Conservation (phyloP, 2,888 invertebrate species). For the Papilio demoleus region DNA sequence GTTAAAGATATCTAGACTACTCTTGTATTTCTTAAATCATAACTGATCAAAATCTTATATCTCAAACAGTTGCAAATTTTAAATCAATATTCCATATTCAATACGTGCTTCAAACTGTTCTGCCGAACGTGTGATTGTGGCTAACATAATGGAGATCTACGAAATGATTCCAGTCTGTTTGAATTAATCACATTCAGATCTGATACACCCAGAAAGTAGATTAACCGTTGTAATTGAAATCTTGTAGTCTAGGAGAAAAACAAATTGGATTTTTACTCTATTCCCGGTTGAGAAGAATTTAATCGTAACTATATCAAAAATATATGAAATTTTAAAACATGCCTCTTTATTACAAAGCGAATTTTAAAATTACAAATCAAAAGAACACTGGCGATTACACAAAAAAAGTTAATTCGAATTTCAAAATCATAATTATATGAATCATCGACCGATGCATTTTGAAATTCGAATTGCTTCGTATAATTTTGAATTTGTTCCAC, state of each 20-base stretch:
- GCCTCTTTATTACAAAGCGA: no score
- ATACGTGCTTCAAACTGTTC: conserved; percentile 20
- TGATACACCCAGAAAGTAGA: not conserved
- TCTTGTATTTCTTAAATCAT: no score
- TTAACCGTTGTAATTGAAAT: not conserved
- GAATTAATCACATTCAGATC: conserved; percentile 12
- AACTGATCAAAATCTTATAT: not conserved
- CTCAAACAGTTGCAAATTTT: conserved; percentile 8
- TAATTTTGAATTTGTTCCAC: not conserved
- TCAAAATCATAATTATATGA: not conserved
- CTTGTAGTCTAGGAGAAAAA: not conserved
- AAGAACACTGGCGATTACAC: no score
- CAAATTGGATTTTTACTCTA: no score
- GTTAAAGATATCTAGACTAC: no score
- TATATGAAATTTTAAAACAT: no score
- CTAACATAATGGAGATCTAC: not conserved
- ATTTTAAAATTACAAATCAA: no score
- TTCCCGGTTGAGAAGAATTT: no score
- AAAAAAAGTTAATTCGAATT: not conserved
- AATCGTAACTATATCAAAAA: no score
- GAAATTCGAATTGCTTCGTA: no score
- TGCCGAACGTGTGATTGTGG: conserved; percentile 16
- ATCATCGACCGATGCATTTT: no score
- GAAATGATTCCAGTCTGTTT: conserved; percentile 8
- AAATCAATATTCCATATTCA: conserved; percentile 11